phyloP scores from a whole-genome alignment of 1,140 invertebrate genomes.

The Drosophila pruinosa region DNA sequence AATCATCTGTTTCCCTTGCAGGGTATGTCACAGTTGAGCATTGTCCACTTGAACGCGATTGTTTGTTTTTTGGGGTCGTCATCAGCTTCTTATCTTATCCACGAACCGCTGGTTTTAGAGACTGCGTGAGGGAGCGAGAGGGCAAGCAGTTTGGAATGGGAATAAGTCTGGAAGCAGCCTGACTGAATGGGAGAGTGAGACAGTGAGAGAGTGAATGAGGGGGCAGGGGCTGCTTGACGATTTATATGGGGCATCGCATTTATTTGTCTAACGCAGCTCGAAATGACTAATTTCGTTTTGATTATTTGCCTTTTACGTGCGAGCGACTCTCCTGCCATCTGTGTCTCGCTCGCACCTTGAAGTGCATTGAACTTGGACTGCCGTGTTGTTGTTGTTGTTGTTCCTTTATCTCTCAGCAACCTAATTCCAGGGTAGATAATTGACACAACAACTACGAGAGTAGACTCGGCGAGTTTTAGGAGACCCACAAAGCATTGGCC shows the following conservation, averaged over 20 bases:
- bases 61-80: slow-evolving; percentile 26
- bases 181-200: neutral
- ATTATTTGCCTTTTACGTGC: slow-evolving; percentile 25
- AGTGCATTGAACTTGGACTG: slow-evolving; percentile 38
- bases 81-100: slow-evolving; percentile 42
- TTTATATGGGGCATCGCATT: slow-evolving; percentile 19
- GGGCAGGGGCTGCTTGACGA: neutral
- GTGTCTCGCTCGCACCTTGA: neutral
- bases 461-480: neutral
- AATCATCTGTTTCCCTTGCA: neutral
- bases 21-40: neutral
- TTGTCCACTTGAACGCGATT: neutral
- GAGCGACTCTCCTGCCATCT: neutral
- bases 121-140: neutral
- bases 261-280: slow-evolving; percentile 26
- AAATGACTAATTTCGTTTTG: slow-evolving; percentile 42
- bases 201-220: neutral
- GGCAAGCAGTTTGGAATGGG: neutral
- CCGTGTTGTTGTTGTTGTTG: neutral
- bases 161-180: neutral
- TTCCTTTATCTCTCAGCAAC: slow-evolving; percentile 13
- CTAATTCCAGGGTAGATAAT: neutral
- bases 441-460: slow-evolving; percentile 1
- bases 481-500: neutral
- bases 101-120: slow-evolving; percentile 6